Conservation (phyloP, 2,797 vertebrate genomes). For the Crax fasciolata region DNA sequence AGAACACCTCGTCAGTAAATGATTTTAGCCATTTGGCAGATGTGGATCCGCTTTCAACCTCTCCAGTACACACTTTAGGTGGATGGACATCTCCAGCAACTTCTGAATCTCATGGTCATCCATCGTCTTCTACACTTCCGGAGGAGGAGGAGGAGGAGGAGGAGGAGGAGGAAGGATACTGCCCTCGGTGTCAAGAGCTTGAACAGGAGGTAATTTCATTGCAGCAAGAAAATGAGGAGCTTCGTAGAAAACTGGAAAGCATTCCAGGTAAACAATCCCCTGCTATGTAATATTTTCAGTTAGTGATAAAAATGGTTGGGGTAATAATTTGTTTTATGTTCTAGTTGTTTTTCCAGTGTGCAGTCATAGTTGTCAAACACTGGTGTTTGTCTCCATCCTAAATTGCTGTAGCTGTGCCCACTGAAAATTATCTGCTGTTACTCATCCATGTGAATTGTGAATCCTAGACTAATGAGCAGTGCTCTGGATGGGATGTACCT, state of each 20-base stretch:
- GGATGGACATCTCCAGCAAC: slow-evolving; percentile 96
- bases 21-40: slow-evolving; percentile 87
- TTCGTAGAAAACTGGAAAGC: slow-evolving; percentile 94
- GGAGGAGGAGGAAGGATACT: slow-evolving; percentile 88
- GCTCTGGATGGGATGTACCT: background rate
- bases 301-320: background rate
- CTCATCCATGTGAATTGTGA: background rate
- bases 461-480: background rate
- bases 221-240: slow-evolving; percentile 98
- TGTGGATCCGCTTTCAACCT: slow-evolving; percentile 88
- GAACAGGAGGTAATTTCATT: slow-evolving; percentile 98
- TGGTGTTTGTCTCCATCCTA: background rate
- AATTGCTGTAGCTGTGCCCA: background rate
- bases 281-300: background rate
- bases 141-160: slow-evolving; percentile 96
- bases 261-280: slow-evolving; percentile 89
- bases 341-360: background rate
- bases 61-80: slow-evolving; percentile 90
- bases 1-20: slow-evolving; percentile 82
- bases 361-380: background rate
- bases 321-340: background rate
- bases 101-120: slow-evolving; percentile 96
- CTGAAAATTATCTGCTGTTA: background rate
- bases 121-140: slow-evolving; percentile 96
- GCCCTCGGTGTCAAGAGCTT: slow-evolving; percentile 95